A percentile compares a stretch with the other conserved stretches of the same genome.
phyloP scores from a whole-genome alignment of 2,797 vertebrate genomes.

The Pipistrellus nathusii region DNA sequence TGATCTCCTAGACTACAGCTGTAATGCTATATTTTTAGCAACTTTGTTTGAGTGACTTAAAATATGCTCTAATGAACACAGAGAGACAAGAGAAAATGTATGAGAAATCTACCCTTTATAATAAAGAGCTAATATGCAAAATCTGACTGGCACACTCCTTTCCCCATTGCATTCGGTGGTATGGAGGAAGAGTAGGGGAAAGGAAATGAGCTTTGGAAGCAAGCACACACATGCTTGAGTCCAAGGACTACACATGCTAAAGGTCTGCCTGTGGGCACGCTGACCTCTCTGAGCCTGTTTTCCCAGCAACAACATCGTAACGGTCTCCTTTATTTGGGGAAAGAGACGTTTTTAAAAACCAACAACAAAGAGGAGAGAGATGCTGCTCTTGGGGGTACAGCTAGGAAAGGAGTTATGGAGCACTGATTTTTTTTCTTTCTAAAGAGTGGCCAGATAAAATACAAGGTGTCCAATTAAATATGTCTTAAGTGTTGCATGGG shows the following conservation, averaged over 20 bases:
- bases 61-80: neutral
- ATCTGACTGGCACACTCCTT: neutral
- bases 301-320: neutral
- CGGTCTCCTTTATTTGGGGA: neutral
- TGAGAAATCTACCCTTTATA: neutral
- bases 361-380: neutral
- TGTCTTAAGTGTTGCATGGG: neutral
- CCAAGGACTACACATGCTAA: neutral
- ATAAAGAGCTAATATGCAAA: neutral
- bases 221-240: neutral
- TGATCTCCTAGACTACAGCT: neutral
- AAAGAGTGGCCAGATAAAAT: neutral
- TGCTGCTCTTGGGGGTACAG: neutral
- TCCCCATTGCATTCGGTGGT: neutral
- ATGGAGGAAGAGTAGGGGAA: neutral
- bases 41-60: neutral
- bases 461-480: neutral
- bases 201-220: neutral
- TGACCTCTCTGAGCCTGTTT: neutral
- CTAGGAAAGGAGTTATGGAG: neutral
- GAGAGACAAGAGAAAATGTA: neutral
- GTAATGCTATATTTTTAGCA: neutral
- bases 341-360: neutral
- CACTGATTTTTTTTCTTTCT: neutral
- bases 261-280: neutral